phyloP scores from a whole-genome alignment of 1,140 invertebrate species.

The Drosophila obscura region DNA sequence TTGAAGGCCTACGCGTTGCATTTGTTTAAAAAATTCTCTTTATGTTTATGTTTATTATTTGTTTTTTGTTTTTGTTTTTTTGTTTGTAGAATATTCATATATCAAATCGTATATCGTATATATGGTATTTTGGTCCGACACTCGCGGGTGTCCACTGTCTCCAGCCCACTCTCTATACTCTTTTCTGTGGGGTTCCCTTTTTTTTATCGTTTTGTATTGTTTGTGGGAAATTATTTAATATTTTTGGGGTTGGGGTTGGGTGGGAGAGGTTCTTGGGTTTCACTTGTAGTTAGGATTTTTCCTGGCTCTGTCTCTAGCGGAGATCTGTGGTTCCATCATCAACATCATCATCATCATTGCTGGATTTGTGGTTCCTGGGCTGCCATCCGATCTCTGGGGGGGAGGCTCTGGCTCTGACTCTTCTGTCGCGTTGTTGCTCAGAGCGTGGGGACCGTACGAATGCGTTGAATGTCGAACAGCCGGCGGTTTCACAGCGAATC shows the following conservation, averaged over 20 bases:
- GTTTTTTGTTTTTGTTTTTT: not conserved
- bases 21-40: conserved; percentile 39
- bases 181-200: too few relatives aligned
- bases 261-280: too few relatives aligned
- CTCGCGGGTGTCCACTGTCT: too few relatives aligned
- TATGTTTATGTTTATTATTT: conserved; percentile 3
- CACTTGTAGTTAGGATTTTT: too few relatives aligned
- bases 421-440: conserved; percentile 64
- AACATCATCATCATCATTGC: too few relatives aligned
- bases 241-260: too few relatives aligned
- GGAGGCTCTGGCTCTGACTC: conserved; percentile 31
- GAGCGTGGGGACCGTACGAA: conserved; percentile 67
- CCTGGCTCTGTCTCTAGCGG: not conserved
- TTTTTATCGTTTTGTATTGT: too few relatives aligned
- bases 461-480: conserved; percentile 49
- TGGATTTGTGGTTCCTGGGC: conserved; percentile 7
- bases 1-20: conserved; percentile 82
- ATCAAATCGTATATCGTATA: too few relatives aligned
- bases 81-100: not conserved
- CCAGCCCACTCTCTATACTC: too few relatives aligned
- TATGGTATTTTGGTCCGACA: too few relatives aligned
- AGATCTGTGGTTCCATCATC: conserved; percentile 4
- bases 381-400: conserved; percentile 35
- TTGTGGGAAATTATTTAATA: too few relatives aligned
- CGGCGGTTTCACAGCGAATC: conserved; percentile 62